phyloP scores from a whole-genome alignment of 2,113 vertebrate genomes.

The Gallinago paraguaiae region DNA sequence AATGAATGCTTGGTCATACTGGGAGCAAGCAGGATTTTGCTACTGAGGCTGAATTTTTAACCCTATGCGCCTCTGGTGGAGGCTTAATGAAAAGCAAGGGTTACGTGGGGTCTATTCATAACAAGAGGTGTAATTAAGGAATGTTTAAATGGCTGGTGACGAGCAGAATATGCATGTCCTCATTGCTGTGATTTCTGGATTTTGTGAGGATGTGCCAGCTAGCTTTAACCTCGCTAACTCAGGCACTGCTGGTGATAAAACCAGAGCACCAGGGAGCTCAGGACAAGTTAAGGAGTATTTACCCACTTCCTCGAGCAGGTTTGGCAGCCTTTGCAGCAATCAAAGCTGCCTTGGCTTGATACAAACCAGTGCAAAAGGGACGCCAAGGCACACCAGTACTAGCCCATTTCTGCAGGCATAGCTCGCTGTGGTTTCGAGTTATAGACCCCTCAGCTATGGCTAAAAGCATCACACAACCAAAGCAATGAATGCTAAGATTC shows the following conservation, averaged over 20 bases:
- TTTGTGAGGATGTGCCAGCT: neutral
- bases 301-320: neutral
- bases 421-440: neutral
- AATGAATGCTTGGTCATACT: conserved; percentile 29
- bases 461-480: neutral
- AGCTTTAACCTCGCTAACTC: neutral
- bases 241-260: neutral
- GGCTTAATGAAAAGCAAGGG: neutral
- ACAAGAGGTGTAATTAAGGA: neutral
- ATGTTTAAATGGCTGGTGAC: neutral
- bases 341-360: neutral
- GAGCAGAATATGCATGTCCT: neutral
- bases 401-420: neutral
- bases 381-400: fast-evolving
- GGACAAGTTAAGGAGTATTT: neutral
- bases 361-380: neutral
- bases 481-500: neutral
- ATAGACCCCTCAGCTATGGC: neutral
- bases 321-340: neutral
- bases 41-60: neutral
- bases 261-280: neutral
- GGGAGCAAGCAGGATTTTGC: neutral
- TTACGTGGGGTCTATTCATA: neutral
- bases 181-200: neutral
- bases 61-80: conserved; percentile 8